phyloP scores from a whole-genome alignment of 2,797 vertebrate species.

The Triplophysa yarkandensis region DNA sequence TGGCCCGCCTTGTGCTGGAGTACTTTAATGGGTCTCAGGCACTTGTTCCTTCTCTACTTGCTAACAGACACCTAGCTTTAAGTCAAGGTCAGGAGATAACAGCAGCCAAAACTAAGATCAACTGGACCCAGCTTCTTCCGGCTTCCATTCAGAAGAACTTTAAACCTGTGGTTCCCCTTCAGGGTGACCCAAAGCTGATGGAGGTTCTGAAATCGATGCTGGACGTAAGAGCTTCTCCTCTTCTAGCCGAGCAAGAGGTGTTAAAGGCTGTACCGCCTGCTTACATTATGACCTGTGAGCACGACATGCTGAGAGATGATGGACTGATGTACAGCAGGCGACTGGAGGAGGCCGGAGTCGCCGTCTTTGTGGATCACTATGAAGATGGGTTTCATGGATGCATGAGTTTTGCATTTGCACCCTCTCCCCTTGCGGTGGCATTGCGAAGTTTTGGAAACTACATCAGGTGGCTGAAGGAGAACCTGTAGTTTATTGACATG shows the following conservation, averaged over 20 bases:
- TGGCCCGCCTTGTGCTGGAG: slow-evolving; percentile 90
- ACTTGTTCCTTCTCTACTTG: slow-evolving; percentile 78
- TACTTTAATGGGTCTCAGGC: slow-evolving; percentile 83
- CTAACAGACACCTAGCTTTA: slow-evolving; percentile 90
- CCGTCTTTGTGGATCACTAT: slow-evolving; percentile 87
- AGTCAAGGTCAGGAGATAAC: slow-evolving; percentile 70
- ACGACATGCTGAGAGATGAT: slow-evolving; percentile 91
- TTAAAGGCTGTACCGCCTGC: slow-evolving; percentile 82
- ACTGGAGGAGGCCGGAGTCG: slow-evolving; percentile 81
- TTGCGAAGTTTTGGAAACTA: slow-evolving; percentile 82
- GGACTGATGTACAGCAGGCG: slow-evolving; percentile 89
- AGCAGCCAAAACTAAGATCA: slow-evolving; percentile 68
- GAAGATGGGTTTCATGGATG: slow-evolving; percentile 93
- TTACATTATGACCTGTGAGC: slow-evolving; percentile 93
- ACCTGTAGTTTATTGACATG: slow-evolving; percentile 74
- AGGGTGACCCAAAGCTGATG: slow-evolving; percentile 73
- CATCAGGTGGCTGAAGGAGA: slow-evolving; percentile 87
- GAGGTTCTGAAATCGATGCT: slow-evolving; percentile 78
- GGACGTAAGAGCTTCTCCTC: slow-evolving; percentile 82
- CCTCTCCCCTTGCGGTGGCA: slow-evolving; percentile 81
- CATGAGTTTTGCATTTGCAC: slow-evolving; percentile 87
- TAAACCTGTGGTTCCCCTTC: slow-evolving; percentile 72
- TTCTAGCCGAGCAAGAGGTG: slow-evolving; percentile 80
- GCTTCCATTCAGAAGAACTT: slow-evolving; percentile 78
- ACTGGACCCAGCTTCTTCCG: slow-evolving; percentile 87